These are phyloP conservation scores for Apis florea DNA, from an alignment of 1,140 invertebrate species.

Conservation along the genomic window DNA sequence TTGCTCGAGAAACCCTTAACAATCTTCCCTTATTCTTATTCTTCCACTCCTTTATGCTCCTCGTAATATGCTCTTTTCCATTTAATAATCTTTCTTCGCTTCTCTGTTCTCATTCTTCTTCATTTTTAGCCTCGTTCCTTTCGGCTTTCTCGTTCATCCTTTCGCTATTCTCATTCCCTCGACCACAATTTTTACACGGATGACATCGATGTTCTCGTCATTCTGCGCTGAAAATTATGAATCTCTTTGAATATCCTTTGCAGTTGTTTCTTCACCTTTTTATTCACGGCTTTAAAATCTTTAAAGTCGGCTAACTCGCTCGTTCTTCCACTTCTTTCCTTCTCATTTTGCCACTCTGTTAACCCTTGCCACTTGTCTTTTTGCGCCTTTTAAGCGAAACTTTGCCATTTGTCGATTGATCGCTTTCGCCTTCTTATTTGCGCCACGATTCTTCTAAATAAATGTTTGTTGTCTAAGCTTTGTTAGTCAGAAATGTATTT, in stretches of 20 bases:
- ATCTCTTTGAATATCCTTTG: background rate
- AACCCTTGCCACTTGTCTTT: background rate
- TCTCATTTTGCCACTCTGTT: background rate
- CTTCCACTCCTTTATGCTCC: background rate
- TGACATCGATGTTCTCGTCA: background rate
- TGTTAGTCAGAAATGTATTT: too few species aligned
- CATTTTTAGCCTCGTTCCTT: background rate
- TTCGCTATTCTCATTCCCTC: background rate
- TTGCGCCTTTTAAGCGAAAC: background rate
- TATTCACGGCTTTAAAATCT: background rate
- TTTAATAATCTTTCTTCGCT: background rate
- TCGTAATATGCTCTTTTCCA: background rate
- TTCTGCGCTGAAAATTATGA: conserved; percentile 11
- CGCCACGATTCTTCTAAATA: too few species aligned
- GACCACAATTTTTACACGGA: background rate
- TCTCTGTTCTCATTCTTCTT: background rate
- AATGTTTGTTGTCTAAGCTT: too few species aligned
- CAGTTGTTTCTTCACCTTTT: background rate
- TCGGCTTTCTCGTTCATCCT: background rate
- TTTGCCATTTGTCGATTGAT: background rate
- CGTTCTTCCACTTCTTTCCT: background rate
- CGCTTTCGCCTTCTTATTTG: background rate
- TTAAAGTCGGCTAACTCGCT: too few species aligned
- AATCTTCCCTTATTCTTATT: too few species aligned
- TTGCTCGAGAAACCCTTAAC: too few species aligned